These are phyloP conservation scores for Phoenoteleia sp. DNA, from an alignment of 2,888 invertebrate genomes.

Conservation along the genomic window DNA sequence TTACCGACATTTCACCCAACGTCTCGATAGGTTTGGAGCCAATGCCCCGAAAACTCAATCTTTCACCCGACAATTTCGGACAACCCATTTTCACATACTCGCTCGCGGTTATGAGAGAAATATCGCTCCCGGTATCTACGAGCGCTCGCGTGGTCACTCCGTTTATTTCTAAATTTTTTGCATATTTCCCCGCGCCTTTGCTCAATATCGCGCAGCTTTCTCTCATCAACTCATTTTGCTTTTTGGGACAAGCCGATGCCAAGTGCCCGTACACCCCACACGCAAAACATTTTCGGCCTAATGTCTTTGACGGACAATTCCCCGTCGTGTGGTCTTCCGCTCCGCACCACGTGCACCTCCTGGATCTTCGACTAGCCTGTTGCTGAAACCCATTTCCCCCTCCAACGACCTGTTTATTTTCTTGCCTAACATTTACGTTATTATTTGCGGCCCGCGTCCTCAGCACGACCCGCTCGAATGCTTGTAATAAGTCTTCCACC, in stretches of 20 bases:
- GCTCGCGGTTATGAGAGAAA: slow-evolving; percentile 41
- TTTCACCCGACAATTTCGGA: slow-evolving; percentile 8
- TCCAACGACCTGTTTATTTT: neutral
- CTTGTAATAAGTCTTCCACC: neutral
- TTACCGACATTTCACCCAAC: slow-evolving; percentile 35
- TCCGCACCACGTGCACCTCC: slow-evolving; percentile 1
- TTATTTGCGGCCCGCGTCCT: neutral
- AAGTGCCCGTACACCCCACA: neutral
- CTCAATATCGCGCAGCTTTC: neutral
- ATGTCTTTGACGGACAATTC: neutral
- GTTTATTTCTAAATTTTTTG: neutral
- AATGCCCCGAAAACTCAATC: slow-evolving; percentile 36
- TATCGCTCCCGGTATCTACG: slow-evolving; percentile 55
- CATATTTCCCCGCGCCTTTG: neutral
- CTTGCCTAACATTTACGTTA: neutral
- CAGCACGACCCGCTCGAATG: neutral
- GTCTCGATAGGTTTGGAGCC: slow-evolving; percentile 29
- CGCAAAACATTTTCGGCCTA: slow-evolving; percentile 4
- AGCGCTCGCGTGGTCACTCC: neutral
- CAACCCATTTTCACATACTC: slow-evolving; percentile 37
- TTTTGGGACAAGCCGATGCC: neutral
- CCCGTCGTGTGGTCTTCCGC: neutral
- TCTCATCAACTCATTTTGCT: neutral
- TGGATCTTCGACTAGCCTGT: neutral
- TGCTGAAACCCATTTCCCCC: neutral